A percentile compares a stretch with the other conserved stretches of the same genome.
Conservation (phyloP, 1,140 invertebrate genomes). For the Drosophila tristis region DNA sequence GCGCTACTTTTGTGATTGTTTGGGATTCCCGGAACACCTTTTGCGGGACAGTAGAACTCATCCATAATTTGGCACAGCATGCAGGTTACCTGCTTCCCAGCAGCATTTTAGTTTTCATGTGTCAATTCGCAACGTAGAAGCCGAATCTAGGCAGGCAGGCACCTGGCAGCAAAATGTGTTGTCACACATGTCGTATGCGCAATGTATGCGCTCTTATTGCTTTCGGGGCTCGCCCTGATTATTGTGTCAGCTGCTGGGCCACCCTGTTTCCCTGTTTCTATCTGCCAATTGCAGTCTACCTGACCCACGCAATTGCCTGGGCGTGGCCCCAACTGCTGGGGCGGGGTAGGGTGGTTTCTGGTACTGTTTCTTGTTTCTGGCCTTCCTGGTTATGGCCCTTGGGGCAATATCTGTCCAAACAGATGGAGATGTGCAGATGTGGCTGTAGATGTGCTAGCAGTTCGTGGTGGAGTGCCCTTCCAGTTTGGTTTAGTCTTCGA, state of each 20-base stretch:
- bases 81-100: conserved; percentile 8
- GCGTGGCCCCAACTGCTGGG: conserved; percentile 26
- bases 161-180: conserved; percentile 34
- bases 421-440: neutral
- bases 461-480: neutral
- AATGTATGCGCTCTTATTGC: conserved; percentile 34
- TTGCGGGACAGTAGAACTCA: too few species aligned
- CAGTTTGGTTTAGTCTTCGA: conserved; percentile 29
- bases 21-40: too few species aligned
- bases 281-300: conserved; percentile 72
- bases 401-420: conserved; percentile 32
- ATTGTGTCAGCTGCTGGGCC: conserved; percentile 35
- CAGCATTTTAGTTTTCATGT: conserved; percentile 51
- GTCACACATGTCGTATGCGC: conserved; percentile 59
- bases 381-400: conserved; percentile 23
- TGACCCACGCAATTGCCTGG: conserved; percentile 61
- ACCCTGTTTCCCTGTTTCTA: conserved; percentile 8
- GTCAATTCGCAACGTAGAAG: conserved; percentile 31
- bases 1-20: too few species aligned
- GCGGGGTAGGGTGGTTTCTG: conserved; percentile 25
- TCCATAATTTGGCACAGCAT: conserved; percentile 3
- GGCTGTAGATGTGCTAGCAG: too few species aligned
- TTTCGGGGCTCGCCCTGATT: conserved; percentile 10
- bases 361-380: neutral
- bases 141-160: conserved; percentile 5